Evolutionary conservation across 2,888 invertebrate genomes (phyloP).

Genomic region (Metopia argyrocephala): DNA sequence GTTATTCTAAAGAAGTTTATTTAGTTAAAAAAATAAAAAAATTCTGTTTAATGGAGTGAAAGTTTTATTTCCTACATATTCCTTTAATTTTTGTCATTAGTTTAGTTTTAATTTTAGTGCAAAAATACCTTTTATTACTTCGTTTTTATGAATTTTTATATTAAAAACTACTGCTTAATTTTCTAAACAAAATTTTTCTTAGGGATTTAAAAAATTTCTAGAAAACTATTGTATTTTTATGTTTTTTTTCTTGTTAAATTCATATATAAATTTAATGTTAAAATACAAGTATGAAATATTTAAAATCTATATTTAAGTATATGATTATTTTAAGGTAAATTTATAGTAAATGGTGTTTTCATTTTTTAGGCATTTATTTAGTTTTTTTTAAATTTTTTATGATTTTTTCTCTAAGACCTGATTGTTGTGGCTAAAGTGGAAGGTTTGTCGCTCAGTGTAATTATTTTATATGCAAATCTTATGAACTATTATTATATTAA

Average conservation of each 20-base stretch:
- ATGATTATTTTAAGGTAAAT: neutral
- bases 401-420: slow-evolving; percentile 52
- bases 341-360: slow-evolving; percentile 30
- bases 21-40: neutral
- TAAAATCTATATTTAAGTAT: slow-evolving; percentile 41
- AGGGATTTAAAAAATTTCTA: slow-evolving; percentile 72
- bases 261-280: slow-evolving; percentile 41
- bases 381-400: slow-evolving; percentile 25
- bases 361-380: slow-evolving; percentile 41
- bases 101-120: slow-evolving; percentile 33
- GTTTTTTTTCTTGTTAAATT: slow-evolving; percentile 24
- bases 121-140: slow-evolving; percentile 54
- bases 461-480: slow-evolving; percentile 6
- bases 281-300: slow-evolving; percentile 52
- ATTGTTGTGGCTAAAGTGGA: slow-evolving; percentile 58
- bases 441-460: slow-evolving; percentile 28
- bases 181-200: slow-evolving; percentile 59
- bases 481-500: slow-evolving; percentile 1
- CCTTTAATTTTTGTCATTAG: slow-evolving; percentile 3
- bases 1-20: neutral
- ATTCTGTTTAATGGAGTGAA: neutral
- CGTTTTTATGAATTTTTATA: slow-evolving; percentile 1
- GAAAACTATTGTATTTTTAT: slow-evolving; percentile 68
- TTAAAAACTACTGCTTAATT: slow-evolving; percentile 34
- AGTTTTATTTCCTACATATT: slow-evolving; percentile 20